Evolutionary conservation across 2,888 invertebrate species (phyloP), one percentile per base, ranked within the genome.

Genomic region (Anthrax anthrax): DNA sequence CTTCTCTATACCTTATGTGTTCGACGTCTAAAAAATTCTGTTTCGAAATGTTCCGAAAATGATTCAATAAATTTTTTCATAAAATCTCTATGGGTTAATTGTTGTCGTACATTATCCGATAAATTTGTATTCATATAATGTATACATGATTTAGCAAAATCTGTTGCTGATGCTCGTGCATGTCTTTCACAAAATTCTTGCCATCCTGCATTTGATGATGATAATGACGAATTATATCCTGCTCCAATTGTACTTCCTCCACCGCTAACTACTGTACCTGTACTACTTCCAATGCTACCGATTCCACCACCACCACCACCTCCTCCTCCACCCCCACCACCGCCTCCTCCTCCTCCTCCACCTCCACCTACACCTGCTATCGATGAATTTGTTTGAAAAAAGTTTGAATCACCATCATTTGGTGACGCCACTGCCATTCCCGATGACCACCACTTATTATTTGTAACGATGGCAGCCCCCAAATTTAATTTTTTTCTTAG

Each of bases 111-210:
- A 56, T 75, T 73, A 56, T 84, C 84, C 32, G 77, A 75, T 51
- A 81, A 66, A 60, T 80, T 80, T 42, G 79, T 75, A 56, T 80
- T 80, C 52, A 87, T 77, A 61, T 80, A 88, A 55, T 81, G 81
- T 54, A 84, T 75, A 68, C 88, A 88, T 58, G 84, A 84, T 69
- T 84, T 84, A 57, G 89, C 86, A 69, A 92, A 91, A 70, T 89
- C 88, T 59, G 84, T 81, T 50, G 88, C 88, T 47, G 89, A 84
- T 50, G 80, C 77, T 59, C 80, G 79, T 49, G 88, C 88, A 70
- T 90, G 89, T 64, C 87, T 80, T 68, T 88, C 86, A 70, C 87
- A 87, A 67, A 87, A 84, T 65, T 87, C 85, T 61, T 78, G 75
- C 87, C 87, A 88, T 67, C 76, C 76, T 63, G 77, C 77, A 63